Percentiles rank a stretch among this genome's conserved stretches.
These are phyloP conservation scores for Typhlomys cinereus DNA, from an alignment of 2,113 vertebrate species.

Conservation along the genomic window DNA sequence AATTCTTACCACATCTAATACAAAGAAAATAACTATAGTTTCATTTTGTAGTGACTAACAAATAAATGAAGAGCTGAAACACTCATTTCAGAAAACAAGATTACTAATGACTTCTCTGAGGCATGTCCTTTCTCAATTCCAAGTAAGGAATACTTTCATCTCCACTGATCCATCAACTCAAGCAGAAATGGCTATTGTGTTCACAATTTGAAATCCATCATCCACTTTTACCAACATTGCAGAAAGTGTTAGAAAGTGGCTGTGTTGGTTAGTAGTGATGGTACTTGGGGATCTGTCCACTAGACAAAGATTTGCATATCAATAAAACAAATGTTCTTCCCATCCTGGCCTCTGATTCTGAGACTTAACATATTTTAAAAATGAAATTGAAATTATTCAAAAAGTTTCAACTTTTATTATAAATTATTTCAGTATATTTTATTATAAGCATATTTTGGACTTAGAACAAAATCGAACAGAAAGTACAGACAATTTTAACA, in stretches of 20 bases:
- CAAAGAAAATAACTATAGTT: background rate
- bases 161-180: background rate
- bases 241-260: background rate
- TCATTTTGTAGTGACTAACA: background rate
- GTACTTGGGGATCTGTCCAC: background rate
- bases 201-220: background rate
- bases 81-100: background rate
- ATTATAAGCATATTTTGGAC: background rate
- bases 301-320: background rate
- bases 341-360: background rate
- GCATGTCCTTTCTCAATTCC: background rate
- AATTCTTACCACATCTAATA: background rate
- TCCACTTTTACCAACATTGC: background rate
- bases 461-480: background rate
- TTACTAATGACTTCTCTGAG: background rate
- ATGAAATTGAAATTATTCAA: background rate
- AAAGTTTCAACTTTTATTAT: background rate
- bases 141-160: background rate
- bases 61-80: background rate
- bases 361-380: too few species aligned
- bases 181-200: background rate
- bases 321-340: background rate
- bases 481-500: background rate
- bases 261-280: background rate
- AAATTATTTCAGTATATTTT: background rate